Evolutionary conservation across 2,888 invertebrate genomes (phyloP).

Genomic region (Drosophila paramelanica): DNA sequence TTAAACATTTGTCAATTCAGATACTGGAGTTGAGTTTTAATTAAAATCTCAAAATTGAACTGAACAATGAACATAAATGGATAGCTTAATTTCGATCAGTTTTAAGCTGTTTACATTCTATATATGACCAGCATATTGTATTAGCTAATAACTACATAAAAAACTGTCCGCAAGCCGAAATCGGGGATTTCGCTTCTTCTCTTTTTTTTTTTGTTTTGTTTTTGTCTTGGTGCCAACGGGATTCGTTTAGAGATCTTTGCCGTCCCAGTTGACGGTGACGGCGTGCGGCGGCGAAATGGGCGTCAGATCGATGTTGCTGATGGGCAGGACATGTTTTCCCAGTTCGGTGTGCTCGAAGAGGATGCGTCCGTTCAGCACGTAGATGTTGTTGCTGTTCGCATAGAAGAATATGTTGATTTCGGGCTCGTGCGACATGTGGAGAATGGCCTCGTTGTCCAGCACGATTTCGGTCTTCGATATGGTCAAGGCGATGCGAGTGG

Average conservation of each 20-base stretch:
- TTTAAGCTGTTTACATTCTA: too few species aligned
- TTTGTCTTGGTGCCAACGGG: too few species aligned
- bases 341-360: constrained; percentile 8
- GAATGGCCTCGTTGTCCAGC: background rate
- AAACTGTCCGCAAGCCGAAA: too few species aligned
- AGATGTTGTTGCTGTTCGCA: background rate
- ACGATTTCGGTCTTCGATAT: background rate
- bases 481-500: constrained; percentile 5
- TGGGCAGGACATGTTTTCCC: constrained; percentile 20
- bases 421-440: background rate
- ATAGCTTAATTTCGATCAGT: too few species aligned
- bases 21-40: too few species aligned
- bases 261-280: background rate
- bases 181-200: too few species aligned
- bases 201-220: too few species aligned
- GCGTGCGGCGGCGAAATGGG: background rate
- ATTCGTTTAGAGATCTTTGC: background rate
- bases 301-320: constrained; percentile 15
- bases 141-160: too few species aligned
- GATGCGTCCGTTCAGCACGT: constrained; percentile 9
- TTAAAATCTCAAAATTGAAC: too few species aligned
- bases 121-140: too few species aligned
- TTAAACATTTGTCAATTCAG: too few species aligned
- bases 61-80: too few species aligned
- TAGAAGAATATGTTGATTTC: background rate